phyloP scores from a whole-genome alignment of 2,797 vertebrate genomes.

The Schizopygopsis malacanthus region DNA sequence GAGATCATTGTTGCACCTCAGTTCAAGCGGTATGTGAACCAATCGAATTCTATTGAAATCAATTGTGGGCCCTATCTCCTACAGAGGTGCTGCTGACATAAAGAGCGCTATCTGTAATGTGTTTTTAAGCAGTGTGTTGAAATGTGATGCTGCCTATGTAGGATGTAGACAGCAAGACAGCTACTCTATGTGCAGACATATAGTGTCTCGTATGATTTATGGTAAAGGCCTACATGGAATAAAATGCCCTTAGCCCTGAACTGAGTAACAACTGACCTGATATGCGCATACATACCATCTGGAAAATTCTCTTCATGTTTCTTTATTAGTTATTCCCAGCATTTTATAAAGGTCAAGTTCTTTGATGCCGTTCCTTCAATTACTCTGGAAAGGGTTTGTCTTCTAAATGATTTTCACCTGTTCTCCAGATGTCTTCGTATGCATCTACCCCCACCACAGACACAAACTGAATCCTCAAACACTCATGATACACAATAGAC shows the following conservation, averaged over 20 bases:
- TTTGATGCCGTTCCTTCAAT: constrained; percentile 48
- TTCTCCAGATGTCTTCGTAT: constrained; percentile 47
- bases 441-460: constrained; percentile 5
- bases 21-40: neutral
- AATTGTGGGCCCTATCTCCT: neutral
- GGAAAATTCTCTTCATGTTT: neutral
- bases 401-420: constrained; percentile 46
- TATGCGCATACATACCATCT: constrained; percentile 18
- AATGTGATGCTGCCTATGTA: neutral
- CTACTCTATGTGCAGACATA: too few species aligned
- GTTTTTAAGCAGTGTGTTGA: neutral
- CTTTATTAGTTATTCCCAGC: constrained; percentile 47
- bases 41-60: neutral
- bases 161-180: neutral
- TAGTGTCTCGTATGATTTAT: neutral
- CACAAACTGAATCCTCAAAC: constrained; percentile 1
- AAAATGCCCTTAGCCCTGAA: neutral
- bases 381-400: constrained; percentile 28
- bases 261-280: neutral
- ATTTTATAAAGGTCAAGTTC: constrained; percentile 50
- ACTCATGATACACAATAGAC: neutral
- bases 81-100: neutral
- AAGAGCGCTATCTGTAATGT: neutral
- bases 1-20: neutral
- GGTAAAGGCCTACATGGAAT: neutral